phyloP scores from a whole-genome alignment of 2,797 vertebrate species.

The Darevskia mixta region DNA sequence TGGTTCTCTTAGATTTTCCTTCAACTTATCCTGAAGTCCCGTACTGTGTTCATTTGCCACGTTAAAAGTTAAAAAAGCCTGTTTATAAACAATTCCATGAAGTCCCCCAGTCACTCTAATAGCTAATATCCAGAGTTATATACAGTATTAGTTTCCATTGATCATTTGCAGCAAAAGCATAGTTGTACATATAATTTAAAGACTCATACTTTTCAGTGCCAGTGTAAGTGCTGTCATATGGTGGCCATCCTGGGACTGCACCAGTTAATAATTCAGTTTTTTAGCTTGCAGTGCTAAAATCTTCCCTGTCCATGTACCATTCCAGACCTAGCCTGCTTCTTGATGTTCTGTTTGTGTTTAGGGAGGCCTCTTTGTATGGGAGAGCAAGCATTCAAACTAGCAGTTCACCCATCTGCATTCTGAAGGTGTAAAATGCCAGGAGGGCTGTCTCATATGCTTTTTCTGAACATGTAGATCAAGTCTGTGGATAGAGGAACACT shows the following conservation, averaged over 20 bases:
- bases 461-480: too few species aligned
- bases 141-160: not conserved
- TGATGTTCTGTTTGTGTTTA: too few species aligned
- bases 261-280: not conserved
- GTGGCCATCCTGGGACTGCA: not conserved
- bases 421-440: too few species aligned
- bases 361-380: too few species aligned
- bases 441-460: too few species aligned
- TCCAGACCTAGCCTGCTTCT: too few species aligned
- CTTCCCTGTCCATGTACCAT: too few species aligned
- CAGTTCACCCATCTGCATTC: too few species aligned
- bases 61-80: not conserved
- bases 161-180: not conserved
- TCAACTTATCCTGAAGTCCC: conserved; percentile 18
- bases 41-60: conserved; percentile 62
- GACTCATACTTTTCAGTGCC: not conserved
- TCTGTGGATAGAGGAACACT: too few species aligned
- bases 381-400: too few species aligned
- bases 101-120: not conserved
- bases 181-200: not conserved
- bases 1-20: not conserved
- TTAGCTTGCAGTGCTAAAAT: too few species aligned
- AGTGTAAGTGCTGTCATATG: not conserved
- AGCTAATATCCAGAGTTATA: not conserved
- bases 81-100: not conserved